phyloP scores from a whole-genome alignment of 2,888 invertebrate genomes.

The Pammene aurita region DNA sequence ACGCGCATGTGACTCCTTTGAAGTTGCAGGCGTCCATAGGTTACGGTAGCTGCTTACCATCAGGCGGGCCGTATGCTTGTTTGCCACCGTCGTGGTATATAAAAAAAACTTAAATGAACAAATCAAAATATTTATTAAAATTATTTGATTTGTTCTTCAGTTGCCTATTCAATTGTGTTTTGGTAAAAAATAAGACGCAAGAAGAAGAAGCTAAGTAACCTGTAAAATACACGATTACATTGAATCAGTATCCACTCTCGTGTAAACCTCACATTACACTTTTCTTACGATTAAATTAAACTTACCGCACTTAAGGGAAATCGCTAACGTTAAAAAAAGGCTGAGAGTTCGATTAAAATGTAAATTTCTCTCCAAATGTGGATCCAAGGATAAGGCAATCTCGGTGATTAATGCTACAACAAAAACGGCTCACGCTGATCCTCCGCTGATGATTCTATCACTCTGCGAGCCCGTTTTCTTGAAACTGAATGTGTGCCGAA shows the following conservation, averaged over 20 bases:
- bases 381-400: slow-evolving; percentile 42
- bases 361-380: slow-evolving; percentile 43
- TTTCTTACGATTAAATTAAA: not conserved
- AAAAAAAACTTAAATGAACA: too few relatives aligned
- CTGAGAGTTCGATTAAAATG: slow-evolving; percentile 46
- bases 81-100: too few relatives aligned
- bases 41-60: too few relatives aligned
- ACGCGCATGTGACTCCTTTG: too few relatives aligned
- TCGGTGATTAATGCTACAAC: slow-evolving; percentile 47
- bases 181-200: too few relatives aligned
- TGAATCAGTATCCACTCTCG: not conserved
- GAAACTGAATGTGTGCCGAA: too few relatives aligned
- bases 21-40: too few relatives aligned
- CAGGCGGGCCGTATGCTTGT: too few relatives aligned
- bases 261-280: not conserved
- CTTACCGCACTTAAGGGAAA: slow-evolving; percentile 15
- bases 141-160: too few relatives aligned
- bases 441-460: slow-evolving; percentile 47
- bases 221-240: not conserved
- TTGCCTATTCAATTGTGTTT: too few relatives aligned
- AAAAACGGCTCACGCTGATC: slow-evolving; percentile 43
- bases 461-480: slow-evolving; percentile 19
- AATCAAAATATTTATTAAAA: too few relatives aligned
- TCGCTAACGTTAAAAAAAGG: not conserved
- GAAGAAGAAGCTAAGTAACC: too few relatives aligned